Evolutionary conservation across 2,797 vertebrate genomes (phyloP).

Genomic region (Botia kubotai): DNA sequence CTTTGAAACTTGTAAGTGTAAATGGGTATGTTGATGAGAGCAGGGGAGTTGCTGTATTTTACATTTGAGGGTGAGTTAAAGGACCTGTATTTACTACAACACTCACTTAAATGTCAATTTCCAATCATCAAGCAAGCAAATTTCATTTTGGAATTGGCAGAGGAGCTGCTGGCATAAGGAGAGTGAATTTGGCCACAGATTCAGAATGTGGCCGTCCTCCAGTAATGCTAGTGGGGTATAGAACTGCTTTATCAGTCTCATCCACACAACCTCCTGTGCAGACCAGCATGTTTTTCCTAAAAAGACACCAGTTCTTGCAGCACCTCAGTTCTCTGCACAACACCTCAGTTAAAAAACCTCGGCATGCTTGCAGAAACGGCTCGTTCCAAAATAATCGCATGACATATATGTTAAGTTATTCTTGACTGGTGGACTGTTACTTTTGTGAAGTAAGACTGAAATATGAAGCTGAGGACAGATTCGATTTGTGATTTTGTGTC

Average conservation of each 20-base stretch:
- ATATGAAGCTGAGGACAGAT: background rate
- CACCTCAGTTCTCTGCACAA: background rate
- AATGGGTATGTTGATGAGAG: background rate
- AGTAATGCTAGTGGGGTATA: constrained; percentile 5
- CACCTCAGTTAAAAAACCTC: background rate
- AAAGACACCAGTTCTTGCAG: background rate
- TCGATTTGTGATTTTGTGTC: background rate
- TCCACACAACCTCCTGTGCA: background rate
- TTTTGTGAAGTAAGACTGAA: background rate
- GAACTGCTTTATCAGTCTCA: background rate
- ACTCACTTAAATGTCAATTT: constrained; percentile 23
- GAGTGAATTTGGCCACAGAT: constrained; percentile 22
- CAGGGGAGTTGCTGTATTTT: background rate
- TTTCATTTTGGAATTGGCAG: constrained; percentile 24
- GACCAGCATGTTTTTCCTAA: background rate
- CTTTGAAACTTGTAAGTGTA: background rate
- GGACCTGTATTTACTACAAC: constrained; percentile 16
- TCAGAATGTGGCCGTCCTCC: background rate
- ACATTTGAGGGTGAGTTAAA: constrained; percentile 1
- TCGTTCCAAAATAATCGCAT: background rate
- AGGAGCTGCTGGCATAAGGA: constrained; percentile 6
- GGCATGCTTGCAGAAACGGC: background rate
- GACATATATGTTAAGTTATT: background rate
- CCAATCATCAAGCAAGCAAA: constrained; percentile 14
- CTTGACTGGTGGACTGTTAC: background rate